phyloP scores from a whole-genome alignment of 2,113 vertebrate genomes.

The Petaurus breviceps region DNA sequence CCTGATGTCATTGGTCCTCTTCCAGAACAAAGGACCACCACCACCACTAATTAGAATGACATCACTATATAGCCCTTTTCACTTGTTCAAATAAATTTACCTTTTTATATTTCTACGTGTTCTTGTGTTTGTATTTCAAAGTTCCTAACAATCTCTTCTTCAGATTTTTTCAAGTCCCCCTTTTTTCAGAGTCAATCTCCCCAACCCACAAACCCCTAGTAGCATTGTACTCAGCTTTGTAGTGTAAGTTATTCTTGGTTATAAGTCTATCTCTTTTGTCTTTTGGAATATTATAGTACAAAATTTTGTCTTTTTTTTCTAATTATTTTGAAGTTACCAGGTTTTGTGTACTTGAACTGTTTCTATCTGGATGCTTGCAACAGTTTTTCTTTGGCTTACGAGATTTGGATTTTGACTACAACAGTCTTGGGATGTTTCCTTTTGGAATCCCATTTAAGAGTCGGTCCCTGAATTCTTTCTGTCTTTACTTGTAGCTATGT shows the following conservation, averaged over 20 bases:
- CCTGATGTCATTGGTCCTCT: too few species aligned
- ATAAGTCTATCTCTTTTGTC: neutral
- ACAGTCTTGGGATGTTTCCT: too few species aligned
- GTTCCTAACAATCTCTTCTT: neutral
- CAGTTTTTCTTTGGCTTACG: neutral
- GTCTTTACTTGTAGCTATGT: too few species aligned
- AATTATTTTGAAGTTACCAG: neutral
- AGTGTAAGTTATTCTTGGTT: neutral
- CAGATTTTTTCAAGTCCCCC: neutral
- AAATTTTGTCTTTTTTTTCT: neutral
- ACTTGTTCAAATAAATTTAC: neutral
- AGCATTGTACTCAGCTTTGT: neutral
- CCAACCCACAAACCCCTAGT: neutral
- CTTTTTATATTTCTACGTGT: neutral
- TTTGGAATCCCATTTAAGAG: neutral
- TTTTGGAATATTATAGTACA: neutral
- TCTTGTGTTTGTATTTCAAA: neutral
- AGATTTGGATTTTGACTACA: neutral
- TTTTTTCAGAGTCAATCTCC: neutral
- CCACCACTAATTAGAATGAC: neutral
- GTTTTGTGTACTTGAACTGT: neutral
- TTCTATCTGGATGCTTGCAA: neutral
- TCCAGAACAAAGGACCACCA: too few species aligned
- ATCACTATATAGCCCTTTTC: neutral
- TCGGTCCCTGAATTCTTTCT: neutral